These are phyloP conservation scores for Charaxes varanes DNA, from an alignment of 1,140 invertebrate species.

Conservation along the genomic window DNA sequence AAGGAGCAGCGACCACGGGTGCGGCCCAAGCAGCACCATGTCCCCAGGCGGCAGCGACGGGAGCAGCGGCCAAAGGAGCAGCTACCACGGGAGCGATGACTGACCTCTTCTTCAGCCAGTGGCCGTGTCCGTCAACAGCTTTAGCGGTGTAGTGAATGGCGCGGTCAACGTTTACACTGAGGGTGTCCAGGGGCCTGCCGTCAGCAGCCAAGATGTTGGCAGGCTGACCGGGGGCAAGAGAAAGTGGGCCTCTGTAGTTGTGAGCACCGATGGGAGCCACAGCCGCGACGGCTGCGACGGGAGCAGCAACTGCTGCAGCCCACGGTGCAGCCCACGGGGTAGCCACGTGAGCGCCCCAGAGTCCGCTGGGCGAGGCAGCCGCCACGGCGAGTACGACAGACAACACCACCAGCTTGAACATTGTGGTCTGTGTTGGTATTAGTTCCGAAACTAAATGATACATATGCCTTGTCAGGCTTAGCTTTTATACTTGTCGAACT, in stretches of 20 bases:
- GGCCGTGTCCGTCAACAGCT: slow-evolving; percentile 37
- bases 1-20: background rate
- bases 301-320: background rate
- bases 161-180: slow-evolving; percentile 60
- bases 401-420: slow-evolving; percentile 70
- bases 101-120: slow-evolving; percentile 47
- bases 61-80: slow-evolving; percentile 20
- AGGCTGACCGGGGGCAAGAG: slow-evolving; percentile 36
- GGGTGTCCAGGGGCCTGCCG: slow-evolving; percentile 51
- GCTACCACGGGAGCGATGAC: slow-evolving; percentile 20
- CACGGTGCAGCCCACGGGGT: slow-evolving; percentile 12
- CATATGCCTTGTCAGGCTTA: slow-evolving; percentile 26
- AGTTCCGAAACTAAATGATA: slow-evolving; percentile 41
- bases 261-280: slow-evolving; percentile 10
- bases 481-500: slow-evolving; percentile 50
- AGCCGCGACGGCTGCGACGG: slow-evolving; percentile 11
- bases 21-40: slow-evolving; percentile 13
- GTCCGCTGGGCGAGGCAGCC: slow-evolving; percentile 53
- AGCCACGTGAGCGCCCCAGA: slow-evolving; percentile 16
- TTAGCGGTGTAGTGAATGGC: slow-evolving; percentile 55
- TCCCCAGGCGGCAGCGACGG: slow-evolving; percentile 14
- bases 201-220: too few relatives aligned
- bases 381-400: slow-evolving; percentile 51
- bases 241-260: too few relatives aligned
- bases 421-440: slow-evolving; percentile 71